phyloP scores from a whole-genome alignment of 2,888 invertebrate genomes.

The Theretra japonica region DNA sequence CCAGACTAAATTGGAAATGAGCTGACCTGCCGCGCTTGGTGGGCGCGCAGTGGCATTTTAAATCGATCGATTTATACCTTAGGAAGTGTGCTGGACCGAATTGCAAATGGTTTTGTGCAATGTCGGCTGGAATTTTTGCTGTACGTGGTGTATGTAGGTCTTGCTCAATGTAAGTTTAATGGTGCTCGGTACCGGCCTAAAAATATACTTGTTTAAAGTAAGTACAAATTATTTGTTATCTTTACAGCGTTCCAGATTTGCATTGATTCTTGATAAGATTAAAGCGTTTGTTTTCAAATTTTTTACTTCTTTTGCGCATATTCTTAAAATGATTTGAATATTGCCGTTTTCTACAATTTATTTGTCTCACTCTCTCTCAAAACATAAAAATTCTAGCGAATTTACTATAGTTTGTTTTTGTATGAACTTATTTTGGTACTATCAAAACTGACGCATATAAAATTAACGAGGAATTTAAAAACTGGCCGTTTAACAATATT shows the following conservation, averaged over 20 bases:
- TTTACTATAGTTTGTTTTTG: no score
- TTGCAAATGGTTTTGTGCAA: constrained; percentile 24
- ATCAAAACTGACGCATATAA: no score
- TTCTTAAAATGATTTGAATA: no score
- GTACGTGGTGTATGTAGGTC: not conserved
- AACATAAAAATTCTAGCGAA: no score
- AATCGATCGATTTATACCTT: constrained; percentile 25
- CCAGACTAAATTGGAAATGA: not conserved
- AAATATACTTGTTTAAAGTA: not conserved
- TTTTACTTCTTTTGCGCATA: no score
- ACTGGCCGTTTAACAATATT: no score
- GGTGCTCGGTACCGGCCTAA: constrained; percentile 16
- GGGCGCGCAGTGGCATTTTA: not conserved
- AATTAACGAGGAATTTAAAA: no score
- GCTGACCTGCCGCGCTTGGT: not conserved
- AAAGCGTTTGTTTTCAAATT: no score
- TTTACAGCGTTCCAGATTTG: not conserved
- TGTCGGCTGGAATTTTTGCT: constrained; percentile 11
- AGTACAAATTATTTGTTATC: not conserved
- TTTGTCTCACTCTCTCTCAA: no score
- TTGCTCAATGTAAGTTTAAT: constrained; percentile 17
- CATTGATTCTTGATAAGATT: no score
- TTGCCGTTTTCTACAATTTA: no score
- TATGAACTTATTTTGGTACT: no score
- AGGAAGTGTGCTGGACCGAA: constrained; percentile 23